Evolutionary conservation across 2,113 vertebrate species (phyloP).

Genomic region (Dasyornis broadbenti): DNA sequence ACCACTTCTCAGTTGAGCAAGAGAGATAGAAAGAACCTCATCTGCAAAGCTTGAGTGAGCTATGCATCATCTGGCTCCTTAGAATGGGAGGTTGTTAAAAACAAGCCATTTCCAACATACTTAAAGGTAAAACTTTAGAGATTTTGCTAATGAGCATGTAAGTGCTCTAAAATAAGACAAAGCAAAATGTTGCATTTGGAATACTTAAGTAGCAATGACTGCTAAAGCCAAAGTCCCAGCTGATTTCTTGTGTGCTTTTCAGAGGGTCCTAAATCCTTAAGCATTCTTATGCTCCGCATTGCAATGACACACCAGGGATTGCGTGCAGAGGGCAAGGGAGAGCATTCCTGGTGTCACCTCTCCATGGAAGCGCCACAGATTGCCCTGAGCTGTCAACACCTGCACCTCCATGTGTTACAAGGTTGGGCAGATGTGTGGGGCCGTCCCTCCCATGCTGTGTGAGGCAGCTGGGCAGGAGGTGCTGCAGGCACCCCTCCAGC

Average conservation of each 20-base stretch:
- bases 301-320: not conserved
- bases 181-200: not conserved
- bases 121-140: not conserved
- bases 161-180: not conserved
- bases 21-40: not conserved
- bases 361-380: not conserved
- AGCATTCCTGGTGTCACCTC: not conserved
- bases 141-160: not conserved
- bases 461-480: not conserved
- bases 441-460: not conserved
- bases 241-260: not conserved
- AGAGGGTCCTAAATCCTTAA: not conserved
- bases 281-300: not conserved
- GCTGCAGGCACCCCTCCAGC: not conserved
- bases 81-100: not conserved
- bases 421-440: accelerated
- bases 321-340: not conserved
- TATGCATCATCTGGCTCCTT: not conserved
- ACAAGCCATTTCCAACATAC: not conserved
- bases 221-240: not conserved
- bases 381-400: accelerated
- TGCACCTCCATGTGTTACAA: accelerated
- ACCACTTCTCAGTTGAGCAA: not conserved
- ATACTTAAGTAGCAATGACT: not conserved
- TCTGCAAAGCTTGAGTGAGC: not conserved